Base-by-base conservation (phyloP, 2,888 invertebrate species). In the Meiosimyza decipiens region DNA sequence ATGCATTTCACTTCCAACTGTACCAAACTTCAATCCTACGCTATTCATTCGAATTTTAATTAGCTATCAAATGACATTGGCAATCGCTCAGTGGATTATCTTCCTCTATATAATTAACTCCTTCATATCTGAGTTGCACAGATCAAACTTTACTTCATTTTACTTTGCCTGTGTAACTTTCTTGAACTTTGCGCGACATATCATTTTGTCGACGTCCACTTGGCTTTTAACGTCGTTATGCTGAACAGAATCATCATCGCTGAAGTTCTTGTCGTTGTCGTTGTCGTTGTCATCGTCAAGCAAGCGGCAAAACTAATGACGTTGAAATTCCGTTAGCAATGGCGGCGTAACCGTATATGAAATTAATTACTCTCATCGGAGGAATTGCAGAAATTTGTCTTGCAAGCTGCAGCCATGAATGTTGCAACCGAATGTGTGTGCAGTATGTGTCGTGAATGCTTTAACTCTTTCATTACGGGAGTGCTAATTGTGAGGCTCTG, bases 311-410 rank as follows among this genome's bases (percentile, higher is more conserved):
- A 63, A 33, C 63, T 70, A 40, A 70, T 47, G 70, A 47, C 22
- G 57, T 49, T n/a, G 55, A 57, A 57, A 67, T 55, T 55, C 54
- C 70, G 70, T 52, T 18, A 60, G 50, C 33, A n/a, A 59, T 33
- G 69, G 60, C 62, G 52, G 62, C 51, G 16, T 62, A 15, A 40
- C 50, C 54, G 62, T 54, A 72, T 74, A 62, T 59, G 66, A 82
- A 82, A 82, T 82, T 82, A 82, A 82, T 82, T 82, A 82, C 82
- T 77, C 76, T 80, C 82, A 79, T 80, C 80, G 76, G 80, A 76
- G 79, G 76, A 82, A 82, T 80, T 80, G 76, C 78, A 77, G 79
- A 76, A 82, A 82, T 81, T 81, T 80, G 67, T 59, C 70, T 66
- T 52, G n/a, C 40, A 40, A 57, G 18, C 40, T 16, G 57, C 33